These are phyloP conservation scores for Aradus depressus DNA, from an alignment of 2,888 invertebrate genomes.

Conservation along the genomic window DNA sequence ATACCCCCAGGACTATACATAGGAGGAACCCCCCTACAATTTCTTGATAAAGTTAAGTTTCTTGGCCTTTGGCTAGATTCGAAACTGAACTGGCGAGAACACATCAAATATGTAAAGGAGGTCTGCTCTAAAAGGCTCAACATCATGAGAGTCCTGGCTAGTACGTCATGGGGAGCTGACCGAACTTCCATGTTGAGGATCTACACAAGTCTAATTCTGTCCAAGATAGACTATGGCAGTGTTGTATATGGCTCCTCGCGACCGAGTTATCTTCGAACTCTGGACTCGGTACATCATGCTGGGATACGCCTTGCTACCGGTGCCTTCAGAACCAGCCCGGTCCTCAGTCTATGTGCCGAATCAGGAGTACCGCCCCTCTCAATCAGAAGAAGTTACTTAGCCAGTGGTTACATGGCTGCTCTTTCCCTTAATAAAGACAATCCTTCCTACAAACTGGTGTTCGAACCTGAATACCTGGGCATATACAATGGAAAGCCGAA, in stretches of 20 bases:
- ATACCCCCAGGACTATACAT: no score
- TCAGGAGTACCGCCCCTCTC: background rate
- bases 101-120: constrained; percentile 4
- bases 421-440: background rate
- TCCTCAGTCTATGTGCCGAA: background rate
- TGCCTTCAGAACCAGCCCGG: background rate
- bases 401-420: background rate
- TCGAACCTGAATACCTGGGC: background rate
- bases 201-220: background rate
- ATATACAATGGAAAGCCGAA: background rate
- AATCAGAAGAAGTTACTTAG: background rate
- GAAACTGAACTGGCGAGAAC: constrained; percentile 2
- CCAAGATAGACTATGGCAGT: background rate
- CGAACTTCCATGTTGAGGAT: background rate
- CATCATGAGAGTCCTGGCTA: constrained; percentile 1
- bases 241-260: background rate
- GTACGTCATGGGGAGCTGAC: constrained; percentile 3
- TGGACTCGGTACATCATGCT: background rate
- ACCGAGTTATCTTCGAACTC: background rate
- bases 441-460: background rate
- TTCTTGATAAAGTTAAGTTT: background rate
- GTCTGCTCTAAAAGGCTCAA: constrained; percentile 1
- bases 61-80: background rate
- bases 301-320: background rate
- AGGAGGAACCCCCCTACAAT: no score